phyloP scores from a whole-genome alignment of 1,140 invertebrate species.

The Drosophila nebulosa region DNA sequence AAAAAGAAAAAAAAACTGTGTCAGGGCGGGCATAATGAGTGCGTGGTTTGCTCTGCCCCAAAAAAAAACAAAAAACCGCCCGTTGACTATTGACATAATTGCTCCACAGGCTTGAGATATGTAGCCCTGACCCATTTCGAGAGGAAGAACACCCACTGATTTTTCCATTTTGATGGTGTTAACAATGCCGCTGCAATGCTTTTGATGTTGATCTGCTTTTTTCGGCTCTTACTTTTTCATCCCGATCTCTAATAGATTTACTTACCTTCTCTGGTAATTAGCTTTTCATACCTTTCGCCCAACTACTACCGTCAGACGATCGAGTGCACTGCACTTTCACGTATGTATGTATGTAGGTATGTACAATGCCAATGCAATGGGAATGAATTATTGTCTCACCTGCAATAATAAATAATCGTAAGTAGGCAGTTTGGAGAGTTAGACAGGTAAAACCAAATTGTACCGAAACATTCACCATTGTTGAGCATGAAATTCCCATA shows the following conservation, averaged over 20 bases:
- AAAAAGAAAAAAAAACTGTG: constrained; percentile 41
- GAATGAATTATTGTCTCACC: constrained; percentile 56
- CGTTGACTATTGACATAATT: constrained; percentile 12
- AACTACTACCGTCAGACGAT: constrained; percentile 3
- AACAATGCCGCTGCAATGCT: constrained; percentile 33
- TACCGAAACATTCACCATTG: constrained; percentile 64
- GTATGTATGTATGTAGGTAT: neutral
- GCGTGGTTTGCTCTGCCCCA: constrained; percentile 30
- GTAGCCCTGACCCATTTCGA: constrained; percentile 59
- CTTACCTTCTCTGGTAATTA: constrained; percentile 43
- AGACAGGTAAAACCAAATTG: constrained; percentile 6
- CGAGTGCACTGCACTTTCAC: constrained; percentile 62
- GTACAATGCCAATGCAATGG: constrained; percentile 22
- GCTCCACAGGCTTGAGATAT: constrained; percentile 12
- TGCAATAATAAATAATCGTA: constrained; percentile 71
- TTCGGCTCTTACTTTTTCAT: constrained; percentile 19
- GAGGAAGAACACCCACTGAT: constrained; percentile 62
- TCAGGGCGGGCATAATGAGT: constrained; percentile 68
- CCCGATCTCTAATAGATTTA: constrained; percentile 29
- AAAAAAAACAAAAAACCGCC: neutral
- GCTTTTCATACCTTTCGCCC: constrained; percentile 18
- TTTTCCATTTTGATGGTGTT: constrained; percentile 5
- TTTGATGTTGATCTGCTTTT: constrained; percentile 44
- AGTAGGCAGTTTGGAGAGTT: constrained; percentile 26
- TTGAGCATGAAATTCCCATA: constrained; percentile 43